Conservation (phyloP, 2,797 vertebrate species). For the Cheracebus regulus region DNA sequence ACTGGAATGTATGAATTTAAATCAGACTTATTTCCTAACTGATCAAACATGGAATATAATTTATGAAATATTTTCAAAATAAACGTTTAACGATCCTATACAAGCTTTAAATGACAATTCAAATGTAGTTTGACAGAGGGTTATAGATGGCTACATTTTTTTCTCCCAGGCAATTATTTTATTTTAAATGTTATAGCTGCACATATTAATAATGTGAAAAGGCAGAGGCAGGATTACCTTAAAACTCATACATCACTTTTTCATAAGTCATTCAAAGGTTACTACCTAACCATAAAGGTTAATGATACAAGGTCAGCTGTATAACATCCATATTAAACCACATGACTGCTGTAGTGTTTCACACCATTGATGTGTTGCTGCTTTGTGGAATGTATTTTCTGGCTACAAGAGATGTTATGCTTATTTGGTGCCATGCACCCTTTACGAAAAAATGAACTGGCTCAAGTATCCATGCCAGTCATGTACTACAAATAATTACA, state of each 20-base stretch:
- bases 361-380: not conserved
- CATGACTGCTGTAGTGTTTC: not conserved
- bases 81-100: constrained; percentile 59
- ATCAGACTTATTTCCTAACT: constrained; percentile 67
- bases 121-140: constrained; percentile 55
- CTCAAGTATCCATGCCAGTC: not conserved
- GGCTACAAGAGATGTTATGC: not conserved
- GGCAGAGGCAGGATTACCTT: not conserved
- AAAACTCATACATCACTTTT: not conserved
- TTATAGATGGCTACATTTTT: not conserved
- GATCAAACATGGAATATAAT: constrained; percentile 41
- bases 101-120: constrained; percentile 52
- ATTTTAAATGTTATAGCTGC: not conserved
- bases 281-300: not conserved
- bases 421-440: not conserved
- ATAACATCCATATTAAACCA: not conserved
- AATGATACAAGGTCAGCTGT: not conserved
- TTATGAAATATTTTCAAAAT: constrained; percentile 57
- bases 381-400: not conserved
- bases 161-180: not conserved
- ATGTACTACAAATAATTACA: constrained; percentile 53
- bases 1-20: constrained; percentile 65
- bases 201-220: constrained; percentile 44
- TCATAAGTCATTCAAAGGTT: constrained; percentile 19
- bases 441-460: constrained; percentile 11